These are phyloP conservation scores for Panopea generosa DNA, from an alignment of 2,888 invertebrate species.

Conservation along the genomic window DNA sequence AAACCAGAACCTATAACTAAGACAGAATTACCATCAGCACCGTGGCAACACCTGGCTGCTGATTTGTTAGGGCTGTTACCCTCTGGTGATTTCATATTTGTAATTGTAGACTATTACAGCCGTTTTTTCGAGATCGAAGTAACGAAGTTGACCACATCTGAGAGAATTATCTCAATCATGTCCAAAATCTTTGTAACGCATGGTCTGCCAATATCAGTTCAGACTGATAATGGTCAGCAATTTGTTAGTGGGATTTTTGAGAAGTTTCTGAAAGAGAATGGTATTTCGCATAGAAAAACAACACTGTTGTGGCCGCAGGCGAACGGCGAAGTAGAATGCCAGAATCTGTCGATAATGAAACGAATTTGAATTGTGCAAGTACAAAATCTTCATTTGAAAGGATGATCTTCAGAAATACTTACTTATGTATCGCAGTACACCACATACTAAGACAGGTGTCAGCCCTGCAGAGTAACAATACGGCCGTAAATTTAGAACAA, in stretches of 20 bases:
- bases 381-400: constrained; percentile 29
- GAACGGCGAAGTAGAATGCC: constrained; percentile 58
- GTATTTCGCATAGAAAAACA: constrained; percentile 31
- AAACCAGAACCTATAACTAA: constrained; percentile 40
- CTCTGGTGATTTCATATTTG: constrained; percentile 15
- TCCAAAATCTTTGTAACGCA: constrained; percentile 14
- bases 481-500: not conserved
- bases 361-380: constrained; percentile 47
- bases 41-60: constrained; percentile 42
- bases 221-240: constrained; percentile 47
- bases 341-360: constrained; percentile 55
- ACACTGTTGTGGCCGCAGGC: constrained; percentile 57
- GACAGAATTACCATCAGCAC: constrained; percentile 38
- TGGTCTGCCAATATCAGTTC: constrained; percentile 24
- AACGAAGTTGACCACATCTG: constrained; percentile 10
- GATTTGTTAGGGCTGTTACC: constrained; percentile 40
- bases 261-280: constrained; percentile 17
- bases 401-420: constrained; percentile 34
- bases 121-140: constrained; percentile 21
- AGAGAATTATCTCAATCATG: constrained; percentile 1
- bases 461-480: not conserved
- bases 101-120: constrained; percentile 28
- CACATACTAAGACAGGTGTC: not conserved
- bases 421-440: not conserved
- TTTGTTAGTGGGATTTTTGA: constrained; percentile 32